phyloP scores from a whole-genome alignment of 2,113 vertebrate species.

The Nothobranchius furzeri region DNA sequence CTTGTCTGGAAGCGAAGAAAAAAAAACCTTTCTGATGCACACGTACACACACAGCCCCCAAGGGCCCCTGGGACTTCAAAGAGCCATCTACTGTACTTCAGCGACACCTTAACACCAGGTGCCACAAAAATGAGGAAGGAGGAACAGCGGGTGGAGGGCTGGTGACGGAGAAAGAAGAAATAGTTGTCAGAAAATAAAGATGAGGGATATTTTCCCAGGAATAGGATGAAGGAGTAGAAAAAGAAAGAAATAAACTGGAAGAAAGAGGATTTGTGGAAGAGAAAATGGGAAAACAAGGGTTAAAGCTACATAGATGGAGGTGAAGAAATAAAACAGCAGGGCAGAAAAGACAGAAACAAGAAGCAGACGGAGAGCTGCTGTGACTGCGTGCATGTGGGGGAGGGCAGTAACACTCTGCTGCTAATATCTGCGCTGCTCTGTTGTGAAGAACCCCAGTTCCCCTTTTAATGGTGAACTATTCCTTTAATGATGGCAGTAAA shows the following conservation, averaged over 20 bases:
- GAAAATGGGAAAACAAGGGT: not conserved
- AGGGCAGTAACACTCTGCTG: slow-evolving; percentile 60
- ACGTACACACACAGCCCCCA: slow-evolving; percentile 12
- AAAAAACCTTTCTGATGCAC: slow-evolving; percentile 47
- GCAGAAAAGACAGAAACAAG: slow-evolving; percentile 31
- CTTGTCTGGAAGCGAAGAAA: slow-evolving; percentile 15
- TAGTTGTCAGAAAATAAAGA: not conserved
- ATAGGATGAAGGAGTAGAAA: slow-evolving; percentile 9
- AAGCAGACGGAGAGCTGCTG: slow-evolving; percentile 41
- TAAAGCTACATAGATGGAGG: not conserved
- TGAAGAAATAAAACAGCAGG: slow-evolving; percentile 22
- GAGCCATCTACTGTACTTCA: slow-evolving; percentile 63
- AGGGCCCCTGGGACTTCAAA: slow-evolving; percentile 73
- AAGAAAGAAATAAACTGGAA: not conserved
- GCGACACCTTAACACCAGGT: slow-evolving; percentile 72
- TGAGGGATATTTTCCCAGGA: not conserved
- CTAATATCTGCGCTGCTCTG: slow-evolving; percentile 70
- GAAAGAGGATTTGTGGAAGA: not conserved
- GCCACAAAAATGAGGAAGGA: slow-evolving; percentile 37
- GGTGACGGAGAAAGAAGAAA: slow-evolving; percentile 4
- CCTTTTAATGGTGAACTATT: slow-evolving; percentile 66
- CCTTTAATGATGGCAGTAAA: slow-evolving; percentile 72
- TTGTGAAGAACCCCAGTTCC: slow-evolving; percentile 66
- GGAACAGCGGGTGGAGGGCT: slow-evolving; percentile 12
- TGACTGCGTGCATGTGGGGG: slow-evolving; percentile 50